Conservation (phyloP, 2,888 invertebrate species). For the Apamea crenata region DNA sequence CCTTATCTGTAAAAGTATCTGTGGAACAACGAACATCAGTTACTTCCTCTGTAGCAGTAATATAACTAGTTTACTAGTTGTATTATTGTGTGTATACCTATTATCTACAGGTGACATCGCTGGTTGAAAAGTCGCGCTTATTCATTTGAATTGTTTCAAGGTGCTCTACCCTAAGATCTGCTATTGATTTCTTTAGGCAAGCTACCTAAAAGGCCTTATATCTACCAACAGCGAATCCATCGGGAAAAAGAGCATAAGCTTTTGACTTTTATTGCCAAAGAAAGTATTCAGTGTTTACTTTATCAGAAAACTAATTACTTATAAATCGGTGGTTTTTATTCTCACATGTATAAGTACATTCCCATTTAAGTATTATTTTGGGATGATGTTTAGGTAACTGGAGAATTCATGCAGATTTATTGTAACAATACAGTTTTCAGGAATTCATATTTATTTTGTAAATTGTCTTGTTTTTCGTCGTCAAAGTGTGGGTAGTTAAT, state of each 20-base stretch:
- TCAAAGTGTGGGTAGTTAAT: not conserved
- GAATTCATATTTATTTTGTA: not conserved
- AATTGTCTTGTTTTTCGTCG: not conserved
- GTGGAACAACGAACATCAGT: slow-evolving; percentile 48
- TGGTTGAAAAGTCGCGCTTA: slow-evolving; percentile 44
- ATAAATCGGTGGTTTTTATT: too few relatives aligned
- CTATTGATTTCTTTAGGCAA: not conserved
- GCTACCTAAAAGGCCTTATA: not conserved
- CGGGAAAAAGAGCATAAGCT: not conserved
- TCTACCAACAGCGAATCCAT: not conserved
- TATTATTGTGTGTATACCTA: slow-evolving; percentile 9
- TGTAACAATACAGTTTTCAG: not conserved
- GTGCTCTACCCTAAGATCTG: not conserved
- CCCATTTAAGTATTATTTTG: too few relatives aligned
- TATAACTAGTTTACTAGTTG: slow-evolving; percentile 53
- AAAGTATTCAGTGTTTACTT: too few relatives aligned
- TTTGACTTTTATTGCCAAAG: not conserved
- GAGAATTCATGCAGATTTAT: not conserved
- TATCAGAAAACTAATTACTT: too few relatives aligned
- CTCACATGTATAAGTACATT: too few relatives aligned
- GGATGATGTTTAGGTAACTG: not conserved
- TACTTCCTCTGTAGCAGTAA: slow-evolving; percentile 56
- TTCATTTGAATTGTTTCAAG: not conserved
- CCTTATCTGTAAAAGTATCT: slow-evolving; percentile 57
- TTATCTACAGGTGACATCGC: slow-evolving; percentile 13